Evolutionary conservation across 2,113 vertebrate genomes (phyloP), one percentile per base, ranked within the genome.

Genomic region (Pontoporia blainvillei): DNA sequence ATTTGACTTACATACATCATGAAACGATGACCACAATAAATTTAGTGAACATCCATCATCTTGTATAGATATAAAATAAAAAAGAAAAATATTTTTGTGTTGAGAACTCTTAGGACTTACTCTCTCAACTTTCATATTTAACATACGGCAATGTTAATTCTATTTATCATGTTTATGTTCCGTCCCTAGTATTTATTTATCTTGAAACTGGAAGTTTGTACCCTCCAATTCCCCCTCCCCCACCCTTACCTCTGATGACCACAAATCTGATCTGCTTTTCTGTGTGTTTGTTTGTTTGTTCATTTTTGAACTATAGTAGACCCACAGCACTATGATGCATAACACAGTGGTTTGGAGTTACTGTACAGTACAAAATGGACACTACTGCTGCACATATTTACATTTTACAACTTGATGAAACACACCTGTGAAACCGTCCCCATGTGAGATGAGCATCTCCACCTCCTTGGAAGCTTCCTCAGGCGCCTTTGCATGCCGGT

Each of bases 51-150:
- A 15, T 52, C 49, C 49, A 52, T 52, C 49, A 17, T 52, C 49
- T 52, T 52, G 49, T 52, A 52, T 52, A 52, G 49, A 62, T 6
- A 29, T 62, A 27, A 31, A 64, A 25, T 3, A 39, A 39, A 39
- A 39, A 29, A 31, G 29, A 64, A 21, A n/a, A 11, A 2, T 8
- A 20, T 34, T 52, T 31, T 64, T 34, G 20, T 2, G 46, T 23
- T 14, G 31, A n/a, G 46, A 54, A 4, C 75, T n/a, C 18, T 14
- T 2, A n/a, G 46, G 18, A 6, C 6, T 34, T n/a, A 0, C 73
- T 14, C 31, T 31, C 25, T 34, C 75, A n/a, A 0, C 46, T 1
- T 52, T n/a, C 3, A 13, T 1, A 18, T 1, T 0, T 6, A 2
- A 4, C 46, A 4, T 12, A 3, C 2, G 1, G 10, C 6, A 34